Conservation (phyloP, 2,888 invertebrate genomes). For the Cheilosia grossa region DNA sequence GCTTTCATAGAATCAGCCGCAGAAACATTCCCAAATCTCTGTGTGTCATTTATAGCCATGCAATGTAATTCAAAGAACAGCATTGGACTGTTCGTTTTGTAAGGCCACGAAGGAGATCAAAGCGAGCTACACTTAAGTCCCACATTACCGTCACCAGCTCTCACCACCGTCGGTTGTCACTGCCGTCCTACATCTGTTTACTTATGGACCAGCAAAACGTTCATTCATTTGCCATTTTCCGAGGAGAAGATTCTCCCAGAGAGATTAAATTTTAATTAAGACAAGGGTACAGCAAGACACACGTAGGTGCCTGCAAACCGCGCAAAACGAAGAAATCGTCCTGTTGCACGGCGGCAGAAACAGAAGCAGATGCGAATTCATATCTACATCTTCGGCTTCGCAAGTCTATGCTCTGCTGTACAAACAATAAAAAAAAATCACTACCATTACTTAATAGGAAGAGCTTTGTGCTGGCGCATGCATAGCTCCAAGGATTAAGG, state of each 20-base stretch:
- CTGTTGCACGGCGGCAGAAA: constrained; percentile 15
- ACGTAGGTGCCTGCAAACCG: not conserved
- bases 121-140: constrained; percentile 25
- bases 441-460: constrained; percentile 40
- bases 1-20: constrained; percentile 33
- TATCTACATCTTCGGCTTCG: not conserved
- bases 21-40: constrained; percentile 38
- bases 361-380: not conserved
- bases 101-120: constrained; percentile 26
- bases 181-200: constrained; percentile 16
- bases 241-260: constrained; percentile 64
- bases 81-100: constrained; percentile 26
- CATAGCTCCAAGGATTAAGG: constrained; percentile 20
- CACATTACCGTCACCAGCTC: not conserved
- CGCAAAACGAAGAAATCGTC: not conserved
- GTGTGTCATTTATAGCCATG: constrained; percentile 55
- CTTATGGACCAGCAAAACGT: constrained; percentile 37
- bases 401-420: not conserved
- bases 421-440: constrained; percentile 21
- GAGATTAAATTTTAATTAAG: constrained; percentile 76
- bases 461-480: constrained; percentile 10
- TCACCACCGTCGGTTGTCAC: not conserved
- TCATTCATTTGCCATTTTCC: constrained; percentile 68
- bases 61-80: constrained; percentile 14
- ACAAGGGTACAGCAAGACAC: constrained; percentile 63